Base-by-base conservation (phyloP, 1,140 invertebrate species). In the Tachypleus tridentatus region DNA sequence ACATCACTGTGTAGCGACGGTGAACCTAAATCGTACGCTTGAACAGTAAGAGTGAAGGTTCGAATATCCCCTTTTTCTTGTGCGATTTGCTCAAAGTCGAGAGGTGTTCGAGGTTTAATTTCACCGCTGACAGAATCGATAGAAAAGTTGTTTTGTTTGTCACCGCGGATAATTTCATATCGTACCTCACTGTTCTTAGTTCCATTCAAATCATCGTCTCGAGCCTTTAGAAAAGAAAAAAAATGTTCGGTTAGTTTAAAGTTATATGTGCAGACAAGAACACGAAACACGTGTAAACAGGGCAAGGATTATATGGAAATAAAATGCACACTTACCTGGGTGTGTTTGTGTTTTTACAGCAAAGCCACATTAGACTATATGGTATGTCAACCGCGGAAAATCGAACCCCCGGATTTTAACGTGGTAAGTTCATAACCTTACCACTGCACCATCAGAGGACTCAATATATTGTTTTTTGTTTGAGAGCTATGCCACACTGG, bases 121-220 rank as follows among this genome's bases (percentile, higher is more conserved):
- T 85, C 74, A 0, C 92, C 92, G 5, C 79, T 80, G 57, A 82
- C 79, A 0, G 84, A 77, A 77, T 95, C 84, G 54, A 95, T 87
- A 4, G 85, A 85, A 71, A 96, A 94, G 78, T 93, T 93, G 10
- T 79, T 75, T 29, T 82, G 81, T 57, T 75, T 71, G 67, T 90
- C 84, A 0, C 87, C 87, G 5, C 84, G 81, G 0, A 91, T 80
- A 52, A 92, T 85, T n/a, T 86, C 84, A 73, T 91, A 93, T 57
- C 86, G 80, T 47, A 94, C 84, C 73, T 88, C 82, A 71, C 89
- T 92, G 72, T 95, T 95, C 72, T 83, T 84, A 0, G 90, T 93
- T 56, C 86, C 87, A n/a, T 65, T 59, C n/a, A 70, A 57, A 64
- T 76, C 74, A 56, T 67, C 70, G 64, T 76, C 74, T 11, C 63